phyloP scores from a whole-genome alignment of 2,113 vertebrate species.

The Syrmaticus mikado region DNA sequence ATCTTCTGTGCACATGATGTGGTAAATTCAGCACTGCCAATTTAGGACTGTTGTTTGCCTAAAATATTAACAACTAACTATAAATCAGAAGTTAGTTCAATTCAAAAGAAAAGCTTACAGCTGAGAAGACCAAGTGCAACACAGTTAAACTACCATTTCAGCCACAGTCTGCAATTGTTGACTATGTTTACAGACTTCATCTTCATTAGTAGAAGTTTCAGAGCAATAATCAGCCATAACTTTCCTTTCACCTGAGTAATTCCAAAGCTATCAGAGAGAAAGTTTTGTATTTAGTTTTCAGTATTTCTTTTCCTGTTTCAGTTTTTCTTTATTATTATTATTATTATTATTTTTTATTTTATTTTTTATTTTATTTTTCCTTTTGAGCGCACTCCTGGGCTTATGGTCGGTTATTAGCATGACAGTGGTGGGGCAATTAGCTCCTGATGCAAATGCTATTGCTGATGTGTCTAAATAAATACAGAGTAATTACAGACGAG shows the following conservation, averaged over 20 bases:
- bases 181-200: neutral
- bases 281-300: slow-evolving; percentile 3
- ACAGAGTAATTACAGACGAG: slow-evolving; percentile 2
- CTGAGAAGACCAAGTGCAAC: neutral
- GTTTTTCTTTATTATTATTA: neutral
- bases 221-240: neutral
- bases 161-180: neutral
- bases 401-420: neutral
- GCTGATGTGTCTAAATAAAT: slow-evolving; percentile 28
- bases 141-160: neutral
- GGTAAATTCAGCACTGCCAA: slow-evolving; percentile 61
- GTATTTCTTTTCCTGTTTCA: neutral
- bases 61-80: slow-evolving; percentile 57
- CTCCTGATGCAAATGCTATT: neutral
- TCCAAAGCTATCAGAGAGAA: neutral
- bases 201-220: neutral
- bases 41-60: slow-evolving; percentile 34
- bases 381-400: neutral
- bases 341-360: too few species aligned
- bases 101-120: slow-evolving; percentile 14
- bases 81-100: neutral
- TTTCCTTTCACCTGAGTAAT: neutral
- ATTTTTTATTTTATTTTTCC: neutral
- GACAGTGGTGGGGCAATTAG: slow-evolving; percentile 27
- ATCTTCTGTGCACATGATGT: slow-evolving; percentile 44